Percentiles rank a stretch among this genome's conserved stretches.
phyloP scores from a whole-genome alignment of 2,888 invertebrate genomes.

The Clusia tigrina region DNA sequence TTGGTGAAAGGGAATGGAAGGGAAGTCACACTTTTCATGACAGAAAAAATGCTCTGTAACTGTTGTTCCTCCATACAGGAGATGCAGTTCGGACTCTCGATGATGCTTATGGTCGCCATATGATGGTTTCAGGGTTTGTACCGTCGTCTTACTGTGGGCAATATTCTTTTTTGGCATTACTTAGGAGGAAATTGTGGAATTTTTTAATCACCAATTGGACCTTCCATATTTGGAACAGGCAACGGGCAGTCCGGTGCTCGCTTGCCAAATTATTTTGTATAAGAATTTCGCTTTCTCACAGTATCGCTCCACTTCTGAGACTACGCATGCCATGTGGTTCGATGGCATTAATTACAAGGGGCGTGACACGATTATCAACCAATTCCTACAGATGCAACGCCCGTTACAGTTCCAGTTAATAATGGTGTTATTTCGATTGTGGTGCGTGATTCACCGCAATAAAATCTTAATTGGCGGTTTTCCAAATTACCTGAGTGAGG shows the following conservation, averaged over 20 bases:
- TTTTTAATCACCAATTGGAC: conserved; percentile 98
- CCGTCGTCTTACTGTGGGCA: conserved; percentile 94
- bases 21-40: too few relatives aligned
- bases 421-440: conserved; percentile 89
- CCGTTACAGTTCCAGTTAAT: conserved; percentile 84
- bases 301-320: conserved; percentile 96
- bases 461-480: conserved; percentile 99
- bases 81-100: too few relatives aligned
- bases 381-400: conserved; percentile 92
- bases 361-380: conserved; percentile 98
- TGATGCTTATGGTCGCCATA: too few relatives aligned
- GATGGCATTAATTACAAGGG: conserved; percentile 99
- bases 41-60: too few relatives aligned
- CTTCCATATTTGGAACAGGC: conserved; percentile 96
- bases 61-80: too few relatives aligned
- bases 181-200: conserved; percentile 85
- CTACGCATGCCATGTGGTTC: conserved; percentile 99
- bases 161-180: conserved; percentile 85
- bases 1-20: too few relatives aligned
- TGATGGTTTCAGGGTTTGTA: too few relatives aligned
- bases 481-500: conserved; percentile 98
- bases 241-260: conserved; percentile 96
- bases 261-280: conserved; percentile 97
- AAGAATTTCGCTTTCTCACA: conserved; percentile 98
- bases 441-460: conserved; percentile 97